Conservation (phyloP, 2,113 vertebrate species). For the Camelus bactrianus region DNA sequence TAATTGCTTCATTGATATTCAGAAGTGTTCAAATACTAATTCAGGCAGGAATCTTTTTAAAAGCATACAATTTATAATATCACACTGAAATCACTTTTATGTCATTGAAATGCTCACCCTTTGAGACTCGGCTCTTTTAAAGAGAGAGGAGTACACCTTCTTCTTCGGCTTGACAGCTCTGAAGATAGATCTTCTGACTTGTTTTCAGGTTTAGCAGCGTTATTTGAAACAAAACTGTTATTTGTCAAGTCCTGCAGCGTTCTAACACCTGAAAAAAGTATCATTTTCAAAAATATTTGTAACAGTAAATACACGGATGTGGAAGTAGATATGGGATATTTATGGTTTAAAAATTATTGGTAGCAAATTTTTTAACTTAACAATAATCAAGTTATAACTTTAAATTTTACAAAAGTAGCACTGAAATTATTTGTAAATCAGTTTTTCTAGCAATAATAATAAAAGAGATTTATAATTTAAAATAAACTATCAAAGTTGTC, state of each 20-base stretch:
- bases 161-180: conserved; percentile 63
- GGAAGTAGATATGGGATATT: not conserved
- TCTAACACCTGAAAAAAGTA: conserved; percentile 80
- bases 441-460: not conserved
- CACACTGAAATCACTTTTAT: not conserved
- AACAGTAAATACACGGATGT: not conserved
- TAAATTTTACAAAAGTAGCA: not conserved
- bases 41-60: not conserved
- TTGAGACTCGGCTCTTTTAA: conserved; percentile 85
- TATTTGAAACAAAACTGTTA: not conserved
- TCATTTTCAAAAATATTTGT: conserved; percentile 59
- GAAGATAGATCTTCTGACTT: conserved; percentile 59
- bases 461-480: conserved; percentile 47
- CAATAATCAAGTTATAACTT: conserved; percentile 35
- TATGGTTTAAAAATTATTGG: not conserved
- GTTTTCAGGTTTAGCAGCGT: conserved; percentile 57
- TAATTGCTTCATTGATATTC: not conserved
- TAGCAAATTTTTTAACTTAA: conserved; percentile 24
- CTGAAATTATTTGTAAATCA: conserved; percentile 10
- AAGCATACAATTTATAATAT: not conserved
- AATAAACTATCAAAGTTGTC: not conserved
- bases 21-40: conserved; percentile 4
- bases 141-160: conserved; percentile 62
- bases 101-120: conserved; percentile 69
- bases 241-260: conserved; percentile 85